Evolutionary conservation across 2,888 invertebrate genomes (phyloP).

Genomic region (Limnephilus rhombicus): DNA sequence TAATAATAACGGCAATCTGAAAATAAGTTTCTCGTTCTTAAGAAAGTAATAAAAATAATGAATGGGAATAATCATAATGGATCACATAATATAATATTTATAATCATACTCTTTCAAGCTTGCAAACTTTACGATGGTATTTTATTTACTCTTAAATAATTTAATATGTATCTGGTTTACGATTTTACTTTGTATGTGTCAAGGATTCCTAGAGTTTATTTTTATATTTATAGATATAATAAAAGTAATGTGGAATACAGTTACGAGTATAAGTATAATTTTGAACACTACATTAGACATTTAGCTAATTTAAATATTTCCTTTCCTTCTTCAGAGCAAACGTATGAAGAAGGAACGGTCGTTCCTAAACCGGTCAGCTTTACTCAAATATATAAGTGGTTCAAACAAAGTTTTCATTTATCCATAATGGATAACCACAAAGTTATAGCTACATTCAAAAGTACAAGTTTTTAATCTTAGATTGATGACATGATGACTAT

Average conservation of each 20-base stretch:
- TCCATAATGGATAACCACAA: too few relatives aligned
- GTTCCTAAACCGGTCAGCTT: too few relatives aligned
- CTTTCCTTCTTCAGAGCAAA: too few relatives aligned
- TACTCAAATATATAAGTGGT: too few relatives aligned
- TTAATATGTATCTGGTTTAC: not conserved
- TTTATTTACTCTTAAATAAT: not conserved
- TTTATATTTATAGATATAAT: not conserved
- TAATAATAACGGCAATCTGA: not conserved
- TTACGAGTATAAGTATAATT: too few relatives aligned
- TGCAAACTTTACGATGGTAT: not conserved
- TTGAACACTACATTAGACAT: too few relatives aligned
- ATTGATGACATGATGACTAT: too few relatives aligned
- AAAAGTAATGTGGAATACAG: not conserved
- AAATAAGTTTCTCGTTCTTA: not conserved
- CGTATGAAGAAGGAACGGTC: too few relatives aligned
- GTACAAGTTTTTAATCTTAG: too few relatives aligned
- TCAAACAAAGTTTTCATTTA: too few relatives aligned
- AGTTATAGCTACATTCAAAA: too few relatives aligned
- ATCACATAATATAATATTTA: not conserved
- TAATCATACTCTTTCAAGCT: not conserved
- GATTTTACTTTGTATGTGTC: not conserved
- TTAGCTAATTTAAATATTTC: too few relatives aligned
- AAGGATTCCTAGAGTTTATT: not conserved
- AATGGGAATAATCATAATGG: not conserved
- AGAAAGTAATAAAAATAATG: not conserved